These are phyloP conservation scores for Callaeas wilsoni DNA, from an alignment of 2,113 vertebrate species.

Conservation along the genomic window DNA sequence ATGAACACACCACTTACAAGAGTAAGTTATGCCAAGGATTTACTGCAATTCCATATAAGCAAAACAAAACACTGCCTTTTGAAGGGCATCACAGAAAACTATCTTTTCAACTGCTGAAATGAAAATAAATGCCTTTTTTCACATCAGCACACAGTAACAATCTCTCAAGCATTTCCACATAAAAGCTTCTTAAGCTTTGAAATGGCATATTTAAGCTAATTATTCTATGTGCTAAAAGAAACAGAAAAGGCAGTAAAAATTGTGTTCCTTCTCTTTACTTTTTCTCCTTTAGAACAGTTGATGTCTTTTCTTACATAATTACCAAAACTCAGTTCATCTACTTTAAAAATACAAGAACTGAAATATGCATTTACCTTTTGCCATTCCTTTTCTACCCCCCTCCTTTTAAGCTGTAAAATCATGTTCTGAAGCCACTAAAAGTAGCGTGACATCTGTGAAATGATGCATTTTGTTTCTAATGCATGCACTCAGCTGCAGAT, in stretches of 20 bases:
- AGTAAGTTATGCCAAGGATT: neutral
- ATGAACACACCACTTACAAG: neutral
- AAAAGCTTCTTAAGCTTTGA: constrained; percentile 32
- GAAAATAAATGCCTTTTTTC: constrained; percentile 23
- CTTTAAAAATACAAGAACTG: neutral
- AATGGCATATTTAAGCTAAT: constrained; percentile 39
- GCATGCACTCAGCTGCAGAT: constrained; percentile 23
- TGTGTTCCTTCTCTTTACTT: neutral
- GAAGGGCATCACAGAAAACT: neutral
- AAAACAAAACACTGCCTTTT: neutral
- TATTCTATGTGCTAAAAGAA: neutral
- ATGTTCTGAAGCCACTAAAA: neutral
- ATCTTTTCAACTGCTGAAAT: constrained; percentile 6
- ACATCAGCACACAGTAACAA: constrained; percentile 7
- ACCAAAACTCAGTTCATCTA: neutral
- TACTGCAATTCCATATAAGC: neutral
- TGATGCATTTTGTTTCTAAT: constrained; percentile 38
- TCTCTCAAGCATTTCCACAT: neutral
- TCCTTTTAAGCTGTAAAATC: constrained; percentile 2
- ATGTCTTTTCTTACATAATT: neutral
- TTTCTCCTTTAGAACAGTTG: neutral
- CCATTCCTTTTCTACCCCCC: neutral
- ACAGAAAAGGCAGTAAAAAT: neutral
- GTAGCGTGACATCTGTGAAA: neutral
- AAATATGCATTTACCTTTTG: constrained; percentile 7